These are phyloP conservation scores for Lepisosteus oculatus DNA, from an alignment of 2,113 vertebrate species.

Conservation along the genomic window DNA sequence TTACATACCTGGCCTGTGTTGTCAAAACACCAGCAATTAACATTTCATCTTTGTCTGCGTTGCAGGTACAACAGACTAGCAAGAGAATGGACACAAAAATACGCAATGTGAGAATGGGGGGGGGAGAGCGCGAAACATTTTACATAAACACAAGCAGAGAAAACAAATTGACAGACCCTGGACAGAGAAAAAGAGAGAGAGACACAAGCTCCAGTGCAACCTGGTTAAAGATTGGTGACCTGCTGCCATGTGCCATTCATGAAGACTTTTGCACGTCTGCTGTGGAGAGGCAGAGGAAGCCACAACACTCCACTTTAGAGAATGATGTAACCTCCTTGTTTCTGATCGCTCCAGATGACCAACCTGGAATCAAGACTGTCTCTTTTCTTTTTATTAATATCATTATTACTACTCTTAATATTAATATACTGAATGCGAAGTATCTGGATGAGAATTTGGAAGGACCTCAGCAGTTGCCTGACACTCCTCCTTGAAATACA, in stretches of 20 bases:
- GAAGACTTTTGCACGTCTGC: constrained; percentile 50
- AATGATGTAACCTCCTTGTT: constrained; percentile 53
- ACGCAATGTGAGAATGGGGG: constrained; percentile 67
- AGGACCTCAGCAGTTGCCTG: constrained; percentile 12
- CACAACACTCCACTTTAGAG: constrained; percentile 55
- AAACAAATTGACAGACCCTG: constrained; percentile 47
- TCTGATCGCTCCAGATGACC: constrained; percentile 37
- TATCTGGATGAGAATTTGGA: constrained; percentile 37
- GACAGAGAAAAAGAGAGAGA: constrained; percentile 39
- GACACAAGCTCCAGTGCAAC: constrained; percentile 33
- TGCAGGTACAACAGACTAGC: constrained; percentile 76
- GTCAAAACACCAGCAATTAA: neutral
- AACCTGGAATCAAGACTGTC: constrained; percentile 46
- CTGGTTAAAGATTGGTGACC: constrained; percentile 59
- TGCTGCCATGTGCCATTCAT: constrained; percentile 55
- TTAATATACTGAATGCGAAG: constrained; percentile 45
- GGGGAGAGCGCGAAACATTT: constrained; percentile 48
- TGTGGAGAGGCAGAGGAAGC: constrained; percentile 50
- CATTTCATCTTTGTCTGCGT: constrained; percentile 6
- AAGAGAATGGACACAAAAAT: constrained; percentile 78
- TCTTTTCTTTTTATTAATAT: constrained; percentile 48
- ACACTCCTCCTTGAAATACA: constrained; percentile 31
- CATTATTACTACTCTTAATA: constrained; percentile 54
- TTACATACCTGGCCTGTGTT: no score
- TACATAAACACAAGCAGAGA: constrained; percentile 56